These are phyloP conservation scores for Diplosoma virens DNA, from an alignment of 23 tunicate genomes.

Conservation along the genomic window DNA sequence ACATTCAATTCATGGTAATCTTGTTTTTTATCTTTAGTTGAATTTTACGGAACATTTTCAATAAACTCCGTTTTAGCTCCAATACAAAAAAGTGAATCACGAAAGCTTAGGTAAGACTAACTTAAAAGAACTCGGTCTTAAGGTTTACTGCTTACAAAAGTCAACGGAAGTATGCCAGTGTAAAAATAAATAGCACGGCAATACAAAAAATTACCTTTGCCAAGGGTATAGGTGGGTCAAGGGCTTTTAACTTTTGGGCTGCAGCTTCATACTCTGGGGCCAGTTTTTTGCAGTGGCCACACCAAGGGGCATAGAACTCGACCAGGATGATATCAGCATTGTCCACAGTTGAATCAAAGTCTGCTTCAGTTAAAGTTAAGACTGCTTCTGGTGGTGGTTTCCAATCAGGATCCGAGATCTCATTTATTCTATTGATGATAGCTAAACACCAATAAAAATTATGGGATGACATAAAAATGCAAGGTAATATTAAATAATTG, in stretches of 20 bases:
- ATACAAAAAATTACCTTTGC: slow-evolving; percentile 89
- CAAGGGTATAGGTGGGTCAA: slow-evolving; percentile 73
- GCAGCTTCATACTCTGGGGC: slow-evolving; percentile 95
- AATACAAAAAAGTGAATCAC: too few relatives aligned
- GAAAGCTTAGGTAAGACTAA: too few relatives aligned
- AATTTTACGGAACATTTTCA: too few relatives aligned
- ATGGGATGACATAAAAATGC: not conserved
- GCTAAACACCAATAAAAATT: slow-evolving; percentile 24
- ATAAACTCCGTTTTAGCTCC: too few relatives aligned
- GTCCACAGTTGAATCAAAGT: slow-evolving; percentile 81
- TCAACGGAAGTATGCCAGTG: too few relatives aligned
- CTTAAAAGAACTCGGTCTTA: too few relatives aligned
- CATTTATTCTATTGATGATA: slow-evolving; percentile 48
- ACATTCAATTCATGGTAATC: too few relatives aligned
- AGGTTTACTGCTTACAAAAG: too few relatives aligned
- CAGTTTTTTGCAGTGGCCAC: slow-evolving; percentile 97
- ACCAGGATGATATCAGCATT: slow-evolving; percentile 77
- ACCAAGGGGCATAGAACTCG: slow-evolving; percentile 99
- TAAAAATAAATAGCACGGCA: too few relatives aligned
- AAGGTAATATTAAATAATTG: not conserved
- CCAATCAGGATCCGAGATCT: slow-evolving; percentile 90
- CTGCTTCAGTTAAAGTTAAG: slow-evolving; percentile 55
- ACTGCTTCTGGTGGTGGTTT: slow-evolving; percentile 96
- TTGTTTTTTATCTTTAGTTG: too few relatives aligned
- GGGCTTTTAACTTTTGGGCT: slow-evolving; percentile 68